phyloP scores from a whole-genome alignment of 2,113 vertebrate genomes.

The Silurus meridionalis region DNA sequence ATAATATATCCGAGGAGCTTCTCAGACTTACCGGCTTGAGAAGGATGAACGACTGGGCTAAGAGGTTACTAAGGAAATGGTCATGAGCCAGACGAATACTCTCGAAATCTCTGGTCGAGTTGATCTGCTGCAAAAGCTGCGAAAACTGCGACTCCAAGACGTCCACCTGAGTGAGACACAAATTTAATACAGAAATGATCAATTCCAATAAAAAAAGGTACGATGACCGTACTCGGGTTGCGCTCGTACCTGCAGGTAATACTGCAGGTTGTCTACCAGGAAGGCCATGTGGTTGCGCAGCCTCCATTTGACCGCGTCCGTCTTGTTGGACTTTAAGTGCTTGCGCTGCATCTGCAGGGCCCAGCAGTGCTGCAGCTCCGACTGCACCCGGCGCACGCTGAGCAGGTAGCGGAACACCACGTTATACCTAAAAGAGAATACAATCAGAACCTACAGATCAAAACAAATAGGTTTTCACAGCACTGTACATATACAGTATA shows the following conservation, averaged over 20 bases:
- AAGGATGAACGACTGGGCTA: conserved; percentile 97
- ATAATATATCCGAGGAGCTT: neutral
- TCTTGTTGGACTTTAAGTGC: conserved; percentile 87
- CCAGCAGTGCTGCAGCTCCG: conserved; percentile 97
- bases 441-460: neutral
- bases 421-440: conserved; percentile 81
- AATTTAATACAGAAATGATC: neutral
- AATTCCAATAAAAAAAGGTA: neutral
- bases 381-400: conserved; percentile 92
- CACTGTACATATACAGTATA: neutral
- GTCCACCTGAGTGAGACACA: conserved; percentile 78
- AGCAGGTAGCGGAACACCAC: conserved; percentile 95
- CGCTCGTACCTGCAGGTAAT: conserved; percentile 90
- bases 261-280: conserved; percentile 96
- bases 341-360: conserved; percentile 97
- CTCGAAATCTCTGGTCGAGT: conserved; percentile 93
- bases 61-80: conserved; percentile 93
- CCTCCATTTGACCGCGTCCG: conserved; percentile 88
- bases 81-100: conserved; percentile 94
- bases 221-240: neutral
- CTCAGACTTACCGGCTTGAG: conserved; percentile 84
- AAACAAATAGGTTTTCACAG: neutral
- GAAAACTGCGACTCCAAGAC: conserved; percentile 98
- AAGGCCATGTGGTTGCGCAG: conserved; percentile 98
- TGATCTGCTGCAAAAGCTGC: conserved; percentile 93